Evolutionary conservation across 2,113 vertebrate species (phyloP).

Genomic region (Peromyscus californicus): DNA sequence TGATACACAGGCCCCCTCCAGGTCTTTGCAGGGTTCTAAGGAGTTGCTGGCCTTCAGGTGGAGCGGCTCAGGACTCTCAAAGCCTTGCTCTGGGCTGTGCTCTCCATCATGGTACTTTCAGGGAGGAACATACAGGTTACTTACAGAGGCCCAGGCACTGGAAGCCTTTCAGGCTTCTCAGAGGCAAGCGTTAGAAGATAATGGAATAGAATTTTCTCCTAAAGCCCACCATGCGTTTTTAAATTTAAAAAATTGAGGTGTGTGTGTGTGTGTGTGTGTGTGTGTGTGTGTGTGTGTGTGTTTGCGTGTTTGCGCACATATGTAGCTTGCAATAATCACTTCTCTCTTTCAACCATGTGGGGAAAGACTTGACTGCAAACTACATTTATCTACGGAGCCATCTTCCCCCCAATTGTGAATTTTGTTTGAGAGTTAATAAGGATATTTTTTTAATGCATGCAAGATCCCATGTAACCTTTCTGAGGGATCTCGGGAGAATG

Average conservation of each 20-base stretch:
- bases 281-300: background rate
- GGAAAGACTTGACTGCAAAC: background rate
- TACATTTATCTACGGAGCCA: background rate
- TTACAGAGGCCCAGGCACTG: background rate
- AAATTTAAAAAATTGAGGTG: background rate
- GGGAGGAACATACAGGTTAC: background rate
- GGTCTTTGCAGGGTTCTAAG: background rate
- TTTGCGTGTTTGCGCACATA: background rate
- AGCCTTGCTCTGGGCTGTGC: background rate
- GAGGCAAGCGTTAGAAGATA: background rate
- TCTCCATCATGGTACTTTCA: background rate
- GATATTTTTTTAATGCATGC: constrained; percentile 14
- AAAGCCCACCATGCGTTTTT: background rate
- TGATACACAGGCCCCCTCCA: background rate
- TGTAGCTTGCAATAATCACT: background rate
- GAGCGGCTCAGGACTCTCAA: background rate
- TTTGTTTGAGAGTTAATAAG: background rate
- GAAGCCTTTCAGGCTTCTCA: background rate
- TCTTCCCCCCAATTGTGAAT: background rate
- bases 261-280: background rate
- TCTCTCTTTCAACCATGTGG: background rate
- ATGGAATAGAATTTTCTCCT: background rate
- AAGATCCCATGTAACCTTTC: background rate
- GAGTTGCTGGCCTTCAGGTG: background rate
- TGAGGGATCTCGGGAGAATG: background rate